These are phyloP conservation scores for Calephelis nemesis DNA, from an alignment of 1,140 invertebrate species.

Conservation along the genomic window DNA sequence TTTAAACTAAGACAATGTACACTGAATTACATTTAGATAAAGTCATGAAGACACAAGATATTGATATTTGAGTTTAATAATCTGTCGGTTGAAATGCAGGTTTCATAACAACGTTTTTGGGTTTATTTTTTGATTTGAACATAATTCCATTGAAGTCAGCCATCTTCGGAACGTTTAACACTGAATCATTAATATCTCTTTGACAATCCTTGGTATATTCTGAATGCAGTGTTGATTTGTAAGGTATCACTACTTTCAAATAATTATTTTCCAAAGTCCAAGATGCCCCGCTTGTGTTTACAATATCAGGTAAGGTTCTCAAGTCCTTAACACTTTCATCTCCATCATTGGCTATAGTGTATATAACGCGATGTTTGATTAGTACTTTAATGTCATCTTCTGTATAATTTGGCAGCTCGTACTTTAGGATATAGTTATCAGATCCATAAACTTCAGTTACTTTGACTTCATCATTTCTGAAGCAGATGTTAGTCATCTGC, in stretches of 20 bases:
- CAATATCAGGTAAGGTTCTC: conserved; percentile 2
- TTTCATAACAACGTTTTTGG: no score
- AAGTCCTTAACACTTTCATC: background rate
- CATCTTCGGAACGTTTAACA: conserved; percentile 2
- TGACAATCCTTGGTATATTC: conserved; percentile 1
- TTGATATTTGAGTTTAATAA: no score
- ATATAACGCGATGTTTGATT: conserved; percentile 11
- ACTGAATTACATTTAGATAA: no score
- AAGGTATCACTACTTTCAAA: conserved; percentile 1
- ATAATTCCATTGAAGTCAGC: background rate
- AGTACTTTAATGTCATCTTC: conserved; percentile 1
- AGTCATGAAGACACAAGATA: no score
- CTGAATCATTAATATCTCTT: background rate
- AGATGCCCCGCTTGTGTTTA: background rate
- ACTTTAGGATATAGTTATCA: background rate
- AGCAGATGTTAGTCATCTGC: background rate
- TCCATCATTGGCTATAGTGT: background rate
- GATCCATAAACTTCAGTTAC: conserved; percentile 13
- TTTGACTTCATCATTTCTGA: background rate
- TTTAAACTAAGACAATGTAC: no score
- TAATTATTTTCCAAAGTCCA: background rate
- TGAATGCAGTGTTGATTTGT: background rate
- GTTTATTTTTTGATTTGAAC: no score
- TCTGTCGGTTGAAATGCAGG: no score
- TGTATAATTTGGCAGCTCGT: background rate